These are phyloP conservation scores for Sweltsa coloradensis DNA, from an alignment of 1,140 invertebrate genomes.

Conservation along the genomic window DNA sequence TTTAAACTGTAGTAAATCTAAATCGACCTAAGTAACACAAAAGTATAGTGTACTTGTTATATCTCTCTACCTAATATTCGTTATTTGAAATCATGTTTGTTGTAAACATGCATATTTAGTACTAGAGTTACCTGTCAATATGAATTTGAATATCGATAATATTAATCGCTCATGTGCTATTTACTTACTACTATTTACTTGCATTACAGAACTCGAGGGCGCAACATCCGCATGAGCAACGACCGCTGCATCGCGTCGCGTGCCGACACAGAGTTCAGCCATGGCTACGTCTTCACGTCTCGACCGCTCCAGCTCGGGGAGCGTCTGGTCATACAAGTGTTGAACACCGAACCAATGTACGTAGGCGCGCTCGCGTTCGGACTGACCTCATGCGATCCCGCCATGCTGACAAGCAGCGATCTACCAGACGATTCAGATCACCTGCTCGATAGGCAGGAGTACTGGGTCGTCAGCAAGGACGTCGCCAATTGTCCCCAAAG, in stretches of 20 bases:
- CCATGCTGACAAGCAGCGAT: conserved; percentile 51
- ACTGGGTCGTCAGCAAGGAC: conserved; percentile 93
- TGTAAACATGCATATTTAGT: too few relatives aligned
- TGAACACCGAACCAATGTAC: conserved; percentile 73
- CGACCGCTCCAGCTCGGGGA: conserved; percentile 75
- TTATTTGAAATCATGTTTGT: too few relatives aligned
- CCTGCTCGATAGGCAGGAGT: conserved; percentile 86
- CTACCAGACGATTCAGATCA: conserved; percentile 89
- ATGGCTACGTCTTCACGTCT: conserved; percentile 87
- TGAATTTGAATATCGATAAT: neutral
- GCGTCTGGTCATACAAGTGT: conserved; percentile 66
- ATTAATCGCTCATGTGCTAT: neutral
- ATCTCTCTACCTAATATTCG: too few relatives aligned
- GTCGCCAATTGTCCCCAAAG: conserved; percentile 69
- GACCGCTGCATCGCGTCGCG: conserved; percentile 70
- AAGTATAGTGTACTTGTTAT: too few relatives aligned
- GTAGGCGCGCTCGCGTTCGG: conserved; percentile 82
- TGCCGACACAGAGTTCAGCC: conserved; percentile 75
- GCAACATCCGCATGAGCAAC: conserved; percentile 70
- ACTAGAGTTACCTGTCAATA: too few relatives aligned
- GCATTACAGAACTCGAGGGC: conserved; percentile 52
- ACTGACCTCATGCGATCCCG: conserved; percentile 85
- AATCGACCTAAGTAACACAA: too few relatives aligned
- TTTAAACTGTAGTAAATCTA: too few relatives aligned
- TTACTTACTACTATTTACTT: conserved; percentile 1